Conservation (phyloP, 2,888 invertebrate species). For the Selenia dentaria region DNA sequence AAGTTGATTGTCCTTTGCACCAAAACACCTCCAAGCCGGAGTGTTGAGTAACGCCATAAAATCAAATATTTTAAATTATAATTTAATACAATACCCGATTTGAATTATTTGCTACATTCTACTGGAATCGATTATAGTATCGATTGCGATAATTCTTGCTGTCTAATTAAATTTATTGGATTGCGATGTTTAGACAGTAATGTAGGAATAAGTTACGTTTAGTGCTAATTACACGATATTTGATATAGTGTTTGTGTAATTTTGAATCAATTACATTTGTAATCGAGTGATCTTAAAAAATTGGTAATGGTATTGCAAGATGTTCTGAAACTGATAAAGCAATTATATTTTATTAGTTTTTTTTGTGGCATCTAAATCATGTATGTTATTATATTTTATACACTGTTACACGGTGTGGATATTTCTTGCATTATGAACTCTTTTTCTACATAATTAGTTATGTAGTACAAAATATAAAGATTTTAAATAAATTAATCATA, state of each 20-base stretch:
- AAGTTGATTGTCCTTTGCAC: neutral
- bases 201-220: slow-evolving; percentile 17
- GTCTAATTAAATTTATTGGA: slow-evolving; percentile 20
- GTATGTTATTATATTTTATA: too few relatives aligned
- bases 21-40: slow-evolving; percentile 20
- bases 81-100: slow-evolving; percentile 30
- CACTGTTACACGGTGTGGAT: too few relatives aligned
- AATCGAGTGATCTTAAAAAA: slow-evolving; percentile 1
- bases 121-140: slow-evolving; percentile 23
- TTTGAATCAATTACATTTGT: slow-evolving; percentile 14
- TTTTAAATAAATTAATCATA: too few relatives aligned
- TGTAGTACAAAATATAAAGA: too few relatives aligned
- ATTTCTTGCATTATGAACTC: too few relatives aligned
- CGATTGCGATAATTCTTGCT: slow-evolving; percentile 14
- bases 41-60: slow-evolving; percentile 41
- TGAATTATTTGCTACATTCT: slow-evolving; percentile 22
- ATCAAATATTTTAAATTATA: slow-evolving; percentile 32
- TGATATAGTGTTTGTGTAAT: slow-evolving; percentile 5
- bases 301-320: neutral
- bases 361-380: too few relatives aligned
- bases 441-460: too few relatives aligned
- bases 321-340: neutral
- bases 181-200: slow-evolving; percentile 11
- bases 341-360: too few relatives aligned
- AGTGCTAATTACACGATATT: slow-evolving; percentile 5